These are phyloP conservation scores for Pseudomugil tenellus DNA, from an alignment of 2,797 vertebrate species.

Conservation along the genomic window DNA sequence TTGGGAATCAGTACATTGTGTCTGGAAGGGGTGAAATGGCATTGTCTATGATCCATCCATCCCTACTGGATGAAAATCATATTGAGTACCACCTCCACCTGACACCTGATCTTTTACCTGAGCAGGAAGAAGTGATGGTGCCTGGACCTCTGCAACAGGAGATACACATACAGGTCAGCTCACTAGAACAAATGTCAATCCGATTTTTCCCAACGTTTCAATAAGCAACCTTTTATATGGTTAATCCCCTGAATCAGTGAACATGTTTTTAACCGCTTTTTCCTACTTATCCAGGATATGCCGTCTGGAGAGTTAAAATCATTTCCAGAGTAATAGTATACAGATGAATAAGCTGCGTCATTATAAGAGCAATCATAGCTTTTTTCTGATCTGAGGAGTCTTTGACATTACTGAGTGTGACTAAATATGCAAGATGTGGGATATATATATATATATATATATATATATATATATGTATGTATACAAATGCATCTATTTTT, in stretches of 20 bases:
- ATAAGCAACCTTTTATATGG: no score
- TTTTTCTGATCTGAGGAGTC: not conserved
- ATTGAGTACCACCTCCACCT: constrained; percentile 87
- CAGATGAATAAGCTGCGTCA: not conserved
- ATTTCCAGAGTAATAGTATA: not conserved
- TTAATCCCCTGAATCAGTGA: no score
- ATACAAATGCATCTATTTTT: no score
- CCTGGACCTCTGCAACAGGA: constrained; percentile 84
- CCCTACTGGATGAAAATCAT: constrained; percentile 86
- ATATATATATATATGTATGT: no score
- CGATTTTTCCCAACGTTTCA: no score
- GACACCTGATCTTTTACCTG: constrained; percentile 86
- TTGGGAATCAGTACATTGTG: constrained; percentile 84
- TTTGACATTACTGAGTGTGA: not conserved
- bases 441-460: no score
- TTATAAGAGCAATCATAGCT: not conserved
- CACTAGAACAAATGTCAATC: not conserved
- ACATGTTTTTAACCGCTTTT: no score
- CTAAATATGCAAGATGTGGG: not conserved
- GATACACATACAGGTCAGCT: constrained; percentile 89
- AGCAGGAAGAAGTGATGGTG: constrained; percentile 86
- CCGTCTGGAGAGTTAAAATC: no score
- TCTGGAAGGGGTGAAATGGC: constrained; percentile 85
- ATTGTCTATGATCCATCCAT: constrained; percentile 85
- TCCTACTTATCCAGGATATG: no score